Base-by-base conservation (phyloP, 2,113 vertebrate species). In the Antechinus stuartii region DNA sequence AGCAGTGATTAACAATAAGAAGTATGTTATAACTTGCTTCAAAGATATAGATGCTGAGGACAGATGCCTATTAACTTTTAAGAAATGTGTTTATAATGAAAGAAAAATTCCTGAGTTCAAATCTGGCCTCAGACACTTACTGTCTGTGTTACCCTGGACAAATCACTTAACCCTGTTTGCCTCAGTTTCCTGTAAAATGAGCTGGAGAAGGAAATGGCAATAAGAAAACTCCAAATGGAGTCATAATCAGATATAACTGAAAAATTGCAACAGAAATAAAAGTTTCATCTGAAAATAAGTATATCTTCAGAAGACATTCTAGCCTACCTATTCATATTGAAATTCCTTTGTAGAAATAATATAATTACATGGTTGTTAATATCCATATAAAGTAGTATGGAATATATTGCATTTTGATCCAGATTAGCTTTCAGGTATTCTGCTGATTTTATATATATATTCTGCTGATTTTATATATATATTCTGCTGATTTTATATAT, bases 241-340 rank as follows among this genome's bases (percentile, higher is more conserved):
- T 84, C 68, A 23, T 3, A 19, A 7, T 42, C 16, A 23, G 7
- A 42, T 7, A 8, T 42, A 6, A 84, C n/a, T 84, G 19, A 42
- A 84, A 68, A 42, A 42, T 22, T 2, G 42, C 35, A n/a, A 19
- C 19, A 84, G 42, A 42, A 49, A 54, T 49, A 54, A 92, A 95
- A 89, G 49, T 23, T 84, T 19, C 6, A 92, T 94, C 52, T 54
- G 52, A 91, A 56, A 53, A 94, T 22, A 89, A 91, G 35, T 50
- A 2, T 42, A 52, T 49, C 53, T 94, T 26, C n/a, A 94, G 53
- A 95, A 94, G 56, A 8, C 35, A 93, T 91, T 91, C 89, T 91
- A 19, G 57, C 49, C 56, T 84, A 52, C 50, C 56, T 8, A 11
- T 52, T 50, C 27, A 46, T 94, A 46, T 42, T 50, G 61, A 89